Base-by-base conservation (phyloP, 2,888 invertebrate genomes). In the Hypolimnas misippus region DNA sequence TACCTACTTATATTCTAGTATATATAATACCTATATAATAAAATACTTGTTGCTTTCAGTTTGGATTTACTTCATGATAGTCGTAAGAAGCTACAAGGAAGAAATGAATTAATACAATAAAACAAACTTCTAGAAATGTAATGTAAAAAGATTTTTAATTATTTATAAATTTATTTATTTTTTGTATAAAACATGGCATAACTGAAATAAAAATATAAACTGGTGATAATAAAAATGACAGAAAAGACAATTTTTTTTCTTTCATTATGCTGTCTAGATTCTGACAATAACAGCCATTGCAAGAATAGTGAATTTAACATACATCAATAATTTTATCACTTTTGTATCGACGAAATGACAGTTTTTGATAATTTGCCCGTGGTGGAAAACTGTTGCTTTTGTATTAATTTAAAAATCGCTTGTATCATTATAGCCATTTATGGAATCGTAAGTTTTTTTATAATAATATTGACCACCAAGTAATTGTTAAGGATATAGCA, bases 1-100 rank as follows among this genome's bases (percentile, higher is more conserved):
- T 25, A 5, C 25, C n/a, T n/a, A n/a, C n/a, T n/a, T n/a, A n/a
- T n/a, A n/a, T n/a, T n/a, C n/a, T n/a, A n/a, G n/a, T n/a, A n/a
- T n/a, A n/a, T n/a, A n/a, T n/a, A n/a, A n/a, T n/a, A n/a, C n/a
- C n/a, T n/a, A n/a, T n/a, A n/a, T n/a, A n/a, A n/a, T n/a, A 25
- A 25, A 25, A 25, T 25, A 25, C 5, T 56, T 49, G 12, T 54
- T 64, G 54, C 59, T 81, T 81, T 60, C 74, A 82, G 81, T 76
- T 52, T 66, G 70, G 59, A 14, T 75, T 5, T 78, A 79, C 65
- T 77, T 74, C 52, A 44, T 79, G 54, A 42, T 77, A 16, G 70
- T 81, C 1, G 73, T 80, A 14, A 78, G 76, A 46, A 79, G 78
- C 63, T 73, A 70, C 52, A 68, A 66, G 55, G 65, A 67, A 1